Conservation (phyloP, 92 coral and sea anemone species). For the Desmophyllum pertusum region DNA sequence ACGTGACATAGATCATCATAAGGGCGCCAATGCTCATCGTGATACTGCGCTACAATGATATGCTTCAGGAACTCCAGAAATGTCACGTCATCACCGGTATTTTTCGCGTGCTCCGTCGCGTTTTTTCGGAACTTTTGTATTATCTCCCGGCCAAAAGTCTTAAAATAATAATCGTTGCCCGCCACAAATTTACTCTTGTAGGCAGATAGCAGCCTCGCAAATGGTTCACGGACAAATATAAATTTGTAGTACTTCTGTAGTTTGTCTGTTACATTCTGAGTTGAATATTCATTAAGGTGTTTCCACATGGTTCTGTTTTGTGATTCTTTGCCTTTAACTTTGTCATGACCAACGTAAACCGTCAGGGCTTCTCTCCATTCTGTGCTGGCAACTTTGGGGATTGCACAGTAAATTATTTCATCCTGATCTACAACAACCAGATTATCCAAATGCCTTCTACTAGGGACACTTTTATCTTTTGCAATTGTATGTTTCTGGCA, state of each 20-base stretch:
- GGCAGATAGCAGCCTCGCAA: slow-evolving; percentile 25
- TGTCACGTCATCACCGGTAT: slow-evolving; percentile 25
- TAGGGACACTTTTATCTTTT: not conserved
- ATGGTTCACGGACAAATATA: slow-evolving; percentile 33
- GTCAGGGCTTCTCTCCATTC: slow-evolving; percentile 27
- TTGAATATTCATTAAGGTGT: slow-evolving; percentile 19
- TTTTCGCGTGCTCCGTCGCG: not conserved
- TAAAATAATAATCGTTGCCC: not conserved
- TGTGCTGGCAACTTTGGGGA: slow-evolving; percentile 26
- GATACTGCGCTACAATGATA: not conserved
- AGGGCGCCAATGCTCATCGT: slow-evolving; percentile 42
- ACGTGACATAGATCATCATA: slow-evolving; percentile 14
- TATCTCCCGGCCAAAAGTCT: slow-evolving; percentile 8
- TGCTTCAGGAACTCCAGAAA: slow-evolving; percentile 30
- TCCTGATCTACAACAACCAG: slow-evolving; percentile 12
- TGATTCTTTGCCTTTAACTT: slow-evolving; percentile 11
- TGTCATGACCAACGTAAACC: not conserved
- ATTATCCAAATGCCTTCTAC: not conserved
- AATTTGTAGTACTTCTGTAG: slow-evolving; percentile 7
- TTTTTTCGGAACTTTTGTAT: slow-evolving; percentile 26
- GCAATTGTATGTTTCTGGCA: slow-evolving; percentile 11
- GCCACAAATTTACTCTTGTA: slow-evolving; percentile 24
- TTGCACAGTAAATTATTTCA: slow-evolving; percentile 8
- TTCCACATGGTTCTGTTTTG: slow-evolving; percentile 35
- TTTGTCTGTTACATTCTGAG: slow-evolving; percentile 8